These are phyloP conservation scores for Gastrophryne carolinensis DNA, from an alignment of 2,797 vertebrate species.

Conservation along the genomic window DNA sequence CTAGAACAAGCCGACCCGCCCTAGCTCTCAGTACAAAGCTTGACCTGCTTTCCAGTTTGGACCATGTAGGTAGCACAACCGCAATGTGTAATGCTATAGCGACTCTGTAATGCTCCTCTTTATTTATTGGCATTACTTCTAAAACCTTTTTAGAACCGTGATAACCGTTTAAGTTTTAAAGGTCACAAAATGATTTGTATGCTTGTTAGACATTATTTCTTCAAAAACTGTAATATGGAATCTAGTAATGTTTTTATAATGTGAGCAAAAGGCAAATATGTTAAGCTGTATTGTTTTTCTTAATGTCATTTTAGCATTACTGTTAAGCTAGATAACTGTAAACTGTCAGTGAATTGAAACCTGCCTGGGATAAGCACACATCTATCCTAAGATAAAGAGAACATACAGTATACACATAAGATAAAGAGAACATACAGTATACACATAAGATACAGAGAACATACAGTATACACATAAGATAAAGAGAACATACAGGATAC, in stretches of 20 bases:
- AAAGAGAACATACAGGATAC: too few relatives aligned
- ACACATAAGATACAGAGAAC: too few relatives aligned
- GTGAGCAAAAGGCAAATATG: conserved; percentile 22
- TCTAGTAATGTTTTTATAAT: conserved; percentile 20
- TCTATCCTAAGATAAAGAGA: too few relatives aligned
- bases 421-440: too few relatives aligned
- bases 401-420: too few relatives aligned
- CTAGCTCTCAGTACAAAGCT: conserved; percentile 26
- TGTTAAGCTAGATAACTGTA: conserved; percentile 10
- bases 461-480: too few relatives aligned
- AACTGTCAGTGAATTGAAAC: too few relatives aligned
- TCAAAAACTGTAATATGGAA: conserved; percentile 27
- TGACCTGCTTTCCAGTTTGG: conserved; percentile 55
- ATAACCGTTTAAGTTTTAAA: background rate
- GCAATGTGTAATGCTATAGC: conserved; percentile 52
- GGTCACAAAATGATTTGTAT: conserved; percentile 28
- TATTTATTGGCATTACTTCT: conserved; percentile 28
- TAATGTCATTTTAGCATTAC: conserved; percentile 42
- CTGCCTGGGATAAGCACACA: too few relatives aligned
- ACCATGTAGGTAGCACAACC: conserved; percentile 53
- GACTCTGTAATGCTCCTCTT: conserved; percentile 10
- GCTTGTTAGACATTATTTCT: conserved; percentile 23
- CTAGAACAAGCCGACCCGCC: background rate
- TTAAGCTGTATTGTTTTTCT: conserved; percentile 27
- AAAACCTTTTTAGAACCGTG: background rate